Conservation (phyloP, 1,140 invertebrate genomes). For the Ditylenchus dipsaci region DNA sequence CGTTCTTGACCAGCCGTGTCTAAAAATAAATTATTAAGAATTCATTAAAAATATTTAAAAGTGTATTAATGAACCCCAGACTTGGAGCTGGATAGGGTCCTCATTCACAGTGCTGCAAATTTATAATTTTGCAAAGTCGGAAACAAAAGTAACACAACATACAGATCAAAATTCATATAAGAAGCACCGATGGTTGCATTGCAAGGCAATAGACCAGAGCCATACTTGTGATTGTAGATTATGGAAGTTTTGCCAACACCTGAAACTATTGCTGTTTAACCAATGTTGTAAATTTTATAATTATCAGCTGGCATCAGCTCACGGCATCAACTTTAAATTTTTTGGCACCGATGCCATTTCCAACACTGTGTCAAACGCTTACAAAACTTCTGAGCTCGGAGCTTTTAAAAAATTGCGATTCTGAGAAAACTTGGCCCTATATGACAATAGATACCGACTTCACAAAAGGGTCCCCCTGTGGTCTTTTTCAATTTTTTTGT, state of each 20-base stretch:
- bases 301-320: no score
- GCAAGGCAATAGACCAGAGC: conserved; percentile 15
- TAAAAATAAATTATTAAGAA: not conserved
- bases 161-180: conserved; percentile 35
- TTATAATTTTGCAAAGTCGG: not conserved
- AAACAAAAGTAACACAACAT: conserved; percentile 14
- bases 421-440: no score
- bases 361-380: no score
- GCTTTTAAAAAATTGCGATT: no score
- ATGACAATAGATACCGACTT: no score
- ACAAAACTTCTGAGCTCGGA: no score
- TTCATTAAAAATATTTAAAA: not conserved
- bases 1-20: conserved; percentile 97
- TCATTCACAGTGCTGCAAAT: conserved; percentile 18
- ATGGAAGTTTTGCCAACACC: conserved; percentile 33
- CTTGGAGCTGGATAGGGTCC: conserved; percentile 64
- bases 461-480: no score
- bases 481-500: no score
- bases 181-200: conserved; percentile 38
- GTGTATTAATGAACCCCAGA: conserved; percentile 67
- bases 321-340: no score
- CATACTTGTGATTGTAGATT: conserved; percentile 34
- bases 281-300: no score
- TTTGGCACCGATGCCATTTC: no score
- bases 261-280: conserved; percentile 14